Conservation (phyloP, 2,113 vertebrate genomes). For the Dryoscopus gambensis region DNA sequence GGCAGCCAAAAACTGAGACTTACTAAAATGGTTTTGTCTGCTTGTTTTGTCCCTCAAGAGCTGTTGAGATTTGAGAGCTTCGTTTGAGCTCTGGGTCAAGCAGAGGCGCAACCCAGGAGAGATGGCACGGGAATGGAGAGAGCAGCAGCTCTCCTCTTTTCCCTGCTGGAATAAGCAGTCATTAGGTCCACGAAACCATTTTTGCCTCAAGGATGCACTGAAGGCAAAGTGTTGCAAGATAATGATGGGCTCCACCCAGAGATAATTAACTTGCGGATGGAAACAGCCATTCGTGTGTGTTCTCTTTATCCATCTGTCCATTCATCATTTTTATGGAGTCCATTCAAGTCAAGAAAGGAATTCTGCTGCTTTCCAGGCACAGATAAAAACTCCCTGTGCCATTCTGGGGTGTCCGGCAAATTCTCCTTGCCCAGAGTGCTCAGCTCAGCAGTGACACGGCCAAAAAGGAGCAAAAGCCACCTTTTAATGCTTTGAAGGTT, state of each 20-base stretch:
- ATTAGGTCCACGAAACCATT: not conserved
- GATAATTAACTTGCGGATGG: not conserved
- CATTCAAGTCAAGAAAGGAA: not conserved
- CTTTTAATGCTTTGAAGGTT: not conserved
- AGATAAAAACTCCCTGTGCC: not conserved
- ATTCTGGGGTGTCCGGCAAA: not conserved
- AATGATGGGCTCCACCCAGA: not conserved
- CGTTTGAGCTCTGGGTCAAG: not conserved
- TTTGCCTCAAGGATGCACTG: not conserved
- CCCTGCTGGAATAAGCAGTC: not conserved
- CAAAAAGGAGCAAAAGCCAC: not conserved
- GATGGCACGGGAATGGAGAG: not conserved
- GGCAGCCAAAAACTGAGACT: not conserved
- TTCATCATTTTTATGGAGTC: not conserved
- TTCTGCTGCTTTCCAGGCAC: not conserved
- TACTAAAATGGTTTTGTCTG: not conserved
- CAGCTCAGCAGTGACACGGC: accelerated
- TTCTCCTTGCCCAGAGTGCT: not conserved
- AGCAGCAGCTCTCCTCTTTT: not conserved
- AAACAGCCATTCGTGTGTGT: not conserved
- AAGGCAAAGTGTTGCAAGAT: not conserved
- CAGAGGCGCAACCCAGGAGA: not conserved
- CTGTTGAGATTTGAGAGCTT: not conserved
- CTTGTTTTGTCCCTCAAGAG: not conserved
- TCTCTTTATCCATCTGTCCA: not conserved